Base-by-base conservation (phyloP, 2,888 invertebrate species). In the Elaeidobius kamerunicus region DNA sequence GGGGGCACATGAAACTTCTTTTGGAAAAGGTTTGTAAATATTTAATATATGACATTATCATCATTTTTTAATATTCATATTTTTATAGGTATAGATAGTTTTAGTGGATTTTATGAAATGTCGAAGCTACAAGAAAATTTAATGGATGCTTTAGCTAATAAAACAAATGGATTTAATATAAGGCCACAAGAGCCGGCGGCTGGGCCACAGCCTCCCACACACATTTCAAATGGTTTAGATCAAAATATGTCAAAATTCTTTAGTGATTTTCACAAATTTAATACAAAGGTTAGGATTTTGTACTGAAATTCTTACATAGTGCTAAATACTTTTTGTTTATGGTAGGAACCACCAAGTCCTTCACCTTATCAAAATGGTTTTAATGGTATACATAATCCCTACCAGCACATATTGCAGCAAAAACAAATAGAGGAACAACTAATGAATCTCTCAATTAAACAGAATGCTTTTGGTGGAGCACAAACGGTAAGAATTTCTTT, bases 221-320 rank as follows among this genome's bases (percentile, higher is more conserved):
- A 55, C 44, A 48, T 55, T 43, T 54, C 56, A 67, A 56, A 71
- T 69, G 70, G 69, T 20, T 59, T 71, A 39, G 71, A 71, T 58
- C 70, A 71, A 56, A 70, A 70, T 58, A 83, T 84, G 77, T 82
- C 83, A 55, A 85, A 85, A 69, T 85, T 85, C 72, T 84, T 85
- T 78, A 80, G 81, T 40, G 85, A 85, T 69, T 85, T 84, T 74
- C 80, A 82, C 70, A 82, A 83, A 67, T 55, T 34, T 43, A 55
- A 39, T 48, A 14, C 34, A 15, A 58, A 58, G 57, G 52, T 53
- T 30, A 50, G 28, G 17, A 3, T 16, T 2, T 11, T 7, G 40
- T n/a, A n/a, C n/a, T n/a, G n/a, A n/a, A n/a, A n/a, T 19, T 36
- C 1, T 5, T n/a, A n/a, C n/a, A n/a, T n/a, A n/a, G 17, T 35